Evolutionary conservation across 1,140 invertebrate species (phyloP).

Genomic region (Halesus radiatus): DNA sequence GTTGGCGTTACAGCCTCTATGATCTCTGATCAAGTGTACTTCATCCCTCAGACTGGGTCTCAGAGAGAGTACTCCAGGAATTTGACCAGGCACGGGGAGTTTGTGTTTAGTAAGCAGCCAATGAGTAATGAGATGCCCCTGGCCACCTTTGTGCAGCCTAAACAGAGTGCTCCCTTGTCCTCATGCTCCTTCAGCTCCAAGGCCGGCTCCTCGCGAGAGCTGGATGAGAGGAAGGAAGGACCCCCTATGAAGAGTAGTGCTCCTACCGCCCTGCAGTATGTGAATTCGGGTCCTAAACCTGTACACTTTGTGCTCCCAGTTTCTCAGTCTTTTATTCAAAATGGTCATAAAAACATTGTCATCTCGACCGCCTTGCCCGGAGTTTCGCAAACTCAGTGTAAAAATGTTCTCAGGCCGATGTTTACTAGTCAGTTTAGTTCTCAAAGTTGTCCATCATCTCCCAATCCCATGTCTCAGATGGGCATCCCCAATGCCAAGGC

Average conservation of each 20-base stretch:
- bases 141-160: constrained; percentile 17
- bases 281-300: constrained; percentile 62
- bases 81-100: constrained; percentile 10
- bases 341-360: constrained; percentile 54
- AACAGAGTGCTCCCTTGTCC: not conserved
- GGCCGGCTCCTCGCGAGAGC: not conserved
- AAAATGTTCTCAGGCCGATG: constrained; percentile 31
- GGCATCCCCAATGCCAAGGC: not conserved
- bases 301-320: constrained; percentile 65
- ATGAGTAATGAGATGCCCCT: not conserved
- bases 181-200: constrained; percentile 5
- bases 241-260: not conserved
- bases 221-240: not conserved
- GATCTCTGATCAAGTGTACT: constrained; percentile 14
- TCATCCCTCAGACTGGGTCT: not conserved
- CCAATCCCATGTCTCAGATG: constrained; percentile 63
- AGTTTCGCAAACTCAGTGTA: not conserved
- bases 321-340: constrained; percentile 64
- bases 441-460: constrained; percentile 60
- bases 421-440: constrained; percentile 59
- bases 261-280: constrained; percentile 60
- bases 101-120: constrained; percentile 28
- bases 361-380: constrained; percentile 15
- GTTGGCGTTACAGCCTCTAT: not conserved
- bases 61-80: not conserved